Percentiles rank a stretch among this genome's conserved stretches.
Evolutionary conservation across 2,113 vertebrate species (phyloP).

Genomic region (Pagrus major): DNA sequence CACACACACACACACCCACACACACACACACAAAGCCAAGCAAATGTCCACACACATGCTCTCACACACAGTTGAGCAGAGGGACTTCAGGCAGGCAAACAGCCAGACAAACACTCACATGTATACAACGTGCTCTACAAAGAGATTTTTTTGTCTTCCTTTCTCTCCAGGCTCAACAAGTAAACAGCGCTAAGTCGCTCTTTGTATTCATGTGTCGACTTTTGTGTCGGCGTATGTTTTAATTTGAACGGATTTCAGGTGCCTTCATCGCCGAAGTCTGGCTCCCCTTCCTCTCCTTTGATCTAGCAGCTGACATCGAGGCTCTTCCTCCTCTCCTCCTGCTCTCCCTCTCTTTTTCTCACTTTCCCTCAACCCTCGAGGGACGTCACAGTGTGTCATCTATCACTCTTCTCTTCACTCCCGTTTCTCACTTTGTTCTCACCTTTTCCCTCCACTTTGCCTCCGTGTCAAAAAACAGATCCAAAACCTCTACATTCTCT

Average conservation of each 20-base stretch:
- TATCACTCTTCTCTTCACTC: slow-evolving; percentile 34
- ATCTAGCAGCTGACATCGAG: slow-evolving; percentile 44
- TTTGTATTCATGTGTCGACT: slow-evolving; percentile 60
- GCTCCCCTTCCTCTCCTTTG: slow-evolving; percentile 13
- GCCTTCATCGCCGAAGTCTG: slow-evolving; percentile 35
- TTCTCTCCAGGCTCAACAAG: slow-evolving; percentile 42
- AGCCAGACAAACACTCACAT: slow-evolving; percentile 57
- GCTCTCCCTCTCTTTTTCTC: neutral
- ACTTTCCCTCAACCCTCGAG: slow-evolving; percentile 34
- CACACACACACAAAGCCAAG: slow-evolving; percentile 1
- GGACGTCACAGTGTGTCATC: slow-evolving; percentile 49
- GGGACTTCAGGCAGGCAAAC: slow-evolving; percentile 49
- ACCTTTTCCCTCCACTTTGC: neutral
- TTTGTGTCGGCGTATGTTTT: slow-evolving; percentile 55
- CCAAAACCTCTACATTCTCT: slow-evolving; percentile 18
- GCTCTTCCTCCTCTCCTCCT: neutral
- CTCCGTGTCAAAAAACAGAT: neutral
- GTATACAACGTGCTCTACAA: slow-evolving; percentile 27
- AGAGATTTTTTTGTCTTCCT: neutral
- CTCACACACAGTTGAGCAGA: slow-evolving; percentile 23
- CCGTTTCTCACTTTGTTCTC: slow-evolving; percentile 19
- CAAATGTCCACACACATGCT: slow-evolving; percentile 25
- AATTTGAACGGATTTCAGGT: slow-evolving; percentile 68
- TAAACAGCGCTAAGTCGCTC: slow-evolving; percentile 44
- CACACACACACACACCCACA: slow-evolving; percentile 32